Evolutionary conservation across 2,113 vertebrate species (phyloP).

Genomic region (Rhea pennata): DNA sequence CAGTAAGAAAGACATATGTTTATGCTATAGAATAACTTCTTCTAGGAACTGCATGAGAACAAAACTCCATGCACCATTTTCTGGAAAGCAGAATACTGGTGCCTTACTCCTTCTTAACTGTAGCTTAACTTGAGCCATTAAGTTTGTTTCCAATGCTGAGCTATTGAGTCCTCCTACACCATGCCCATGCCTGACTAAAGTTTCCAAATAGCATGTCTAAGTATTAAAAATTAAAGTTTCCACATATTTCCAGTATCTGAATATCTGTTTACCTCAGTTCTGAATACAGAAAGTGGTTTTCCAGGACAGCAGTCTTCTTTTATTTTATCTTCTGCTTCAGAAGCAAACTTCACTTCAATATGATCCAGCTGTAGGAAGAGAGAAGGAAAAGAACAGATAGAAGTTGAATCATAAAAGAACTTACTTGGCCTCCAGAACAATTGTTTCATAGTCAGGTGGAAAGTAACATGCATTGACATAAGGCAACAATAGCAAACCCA

Average conservation of each 20-base stretch:
- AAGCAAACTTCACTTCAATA: slow-evolving; percentile 91
- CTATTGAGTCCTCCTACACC: neutral
- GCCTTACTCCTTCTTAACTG: neutral
- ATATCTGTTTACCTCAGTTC: slow-evolving; percentile 86
- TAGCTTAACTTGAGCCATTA: neutral
- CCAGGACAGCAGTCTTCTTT: slow-evolving; percentile 97
- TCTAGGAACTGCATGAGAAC: neutral
- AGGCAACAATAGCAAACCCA: neutral
- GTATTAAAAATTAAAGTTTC: neutral
- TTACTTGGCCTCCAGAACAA: neutral
- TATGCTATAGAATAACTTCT: neutral
- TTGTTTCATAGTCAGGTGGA: fast-evolving
- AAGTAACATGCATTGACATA: neutral
- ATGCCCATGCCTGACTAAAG: neutral
- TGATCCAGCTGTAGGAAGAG: slow-evolving; percentile 85
- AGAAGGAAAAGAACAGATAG: neutral
- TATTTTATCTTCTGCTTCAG: slow-evolving; percentile 95
- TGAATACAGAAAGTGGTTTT: slow-evolving; percentile 90
- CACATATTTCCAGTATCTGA: neutral
- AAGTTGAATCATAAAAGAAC: neutral
- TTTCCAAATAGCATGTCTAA: neutral
- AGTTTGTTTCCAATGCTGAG: neutral
- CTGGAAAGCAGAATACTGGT: neutral
- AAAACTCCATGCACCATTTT: neutral
- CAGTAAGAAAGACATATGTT: neutral